Percentiles rank a stretch among this genome's conserved stretches.
Conservation (phyloP, 2,797 vertebrate genomes). For the Sebastes cheni region DNA sequence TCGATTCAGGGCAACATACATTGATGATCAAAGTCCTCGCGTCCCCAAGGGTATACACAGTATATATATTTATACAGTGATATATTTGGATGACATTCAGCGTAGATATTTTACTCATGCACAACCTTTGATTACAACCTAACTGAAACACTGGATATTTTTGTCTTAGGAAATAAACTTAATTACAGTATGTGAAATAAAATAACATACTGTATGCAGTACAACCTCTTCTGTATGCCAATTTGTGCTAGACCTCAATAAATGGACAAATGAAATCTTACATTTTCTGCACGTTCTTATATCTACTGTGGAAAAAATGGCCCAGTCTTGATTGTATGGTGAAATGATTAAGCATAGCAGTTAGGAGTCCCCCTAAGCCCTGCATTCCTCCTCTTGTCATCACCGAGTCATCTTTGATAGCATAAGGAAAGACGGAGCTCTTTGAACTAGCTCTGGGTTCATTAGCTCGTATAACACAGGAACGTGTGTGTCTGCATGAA, state of each 20-base stretch:
- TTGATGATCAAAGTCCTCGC: neutral
- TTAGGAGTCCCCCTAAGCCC: conserved; percentile 16
- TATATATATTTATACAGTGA: neutral
- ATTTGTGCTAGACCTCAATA: conserved; percentile 57
- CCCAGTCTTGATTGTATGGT: conserved; percentile 27
- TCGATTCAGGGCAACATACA: neutral
- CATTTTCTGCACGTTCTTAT: neutral
- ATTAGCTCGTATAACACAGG: conserved; percentile 46
- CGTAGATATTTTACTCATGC: neutral
- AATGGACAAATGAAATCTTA: conserved; percentile 26
- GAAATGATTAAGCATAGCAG: conserved; percentile 38
- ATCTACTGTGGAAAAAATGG: conserved; percentile 15
- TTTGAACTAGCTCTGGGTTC: conserved; percentile 47
- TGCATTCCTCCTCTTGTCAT: conserved; percentile 21
- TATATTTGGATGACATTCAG: neutral
- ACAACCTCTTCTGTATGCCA: conserved; percentile 7
- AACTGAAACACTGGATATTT: neutral
- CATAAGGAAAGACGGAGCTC: conserved; percentile 18
- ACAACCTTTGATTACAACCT: neutral
- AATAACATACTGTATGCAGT: neutral
- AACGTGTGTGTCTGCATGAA: conserved; percentile 41
- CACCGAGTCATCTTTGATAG: conserved; percentile 41
- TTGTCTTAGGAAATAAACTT: neutral
- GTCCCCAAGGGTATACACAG: neutral
- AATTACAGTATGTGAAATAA: neutral